A percentile compares a stretch with the other conserved stretches of the same genome.
Conservation (phyloP, 2,113 vertebrate genomes). For the Monopterus albus region DNA sequence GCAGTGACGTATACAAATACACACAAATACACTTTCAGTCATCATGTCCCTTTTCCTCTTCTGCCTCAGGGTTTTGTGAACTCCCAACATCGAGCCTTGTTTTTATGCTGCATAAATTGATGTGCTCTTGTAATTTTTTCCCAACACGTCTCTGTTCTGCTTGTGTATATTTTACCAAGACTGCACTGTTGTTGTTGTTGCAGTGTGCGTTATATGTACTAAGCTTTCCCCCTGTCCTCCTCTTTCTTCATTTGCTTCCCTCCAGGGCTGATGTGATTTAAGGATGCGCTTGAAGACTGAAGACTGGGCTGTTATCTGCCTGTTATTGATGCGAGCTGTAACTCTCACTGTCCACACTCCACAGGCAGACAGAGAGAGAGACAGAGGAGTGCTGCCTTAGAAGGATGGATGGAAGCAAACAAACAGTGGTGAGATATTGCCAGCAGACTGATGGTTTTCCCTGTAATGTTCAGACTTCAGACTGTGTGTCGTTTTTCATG, state of each 20-base stretch:
- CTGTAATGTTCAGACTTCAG: slow-evolving; percentile 34
- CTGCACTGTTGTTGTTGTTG: slow-evolving; percentile 10
- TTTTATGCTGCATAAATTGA: slow-evolving; percentile 57
- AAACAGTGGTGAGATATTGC: slow-evolving; percentile 45
- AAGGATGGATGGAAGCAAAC: slow-evolving; percentile 39
- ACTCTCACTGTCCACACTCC: slow-evolving; percentile 60
- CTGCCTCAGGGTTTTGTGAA: slow-evolving; percentile 38
- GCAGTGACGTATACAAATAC: slow-evolving; percentile 37
- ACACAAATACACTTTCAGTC: slow-evolving; percentile 20
- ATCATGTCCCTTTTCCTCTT: slow-evolving; percentile 19
- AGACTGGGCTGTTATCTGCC: slow-evolving; percentile 66
- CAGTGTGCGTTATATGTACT: slow-evolving; percentile 17
- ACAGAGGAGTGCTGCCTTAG: slow-evolving; percentile 20
- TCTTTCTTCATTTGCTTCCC: slow-evolving; percentile 61
- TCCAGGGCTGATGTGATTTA: slow-evolving; percentile 70
- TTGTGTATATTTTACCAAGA: slow-evolving; percentile 29
- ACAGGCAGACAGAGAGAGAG: slow-evolving; percentile 41
- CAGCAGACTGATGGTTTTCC: slow-evolving; percentile 50
- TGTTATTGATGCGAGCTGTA: slow-evolving; percentile 70
- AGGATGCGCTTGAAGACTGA: slow-evolving; percentile 67
- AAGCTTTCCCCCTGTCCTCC: neutral
- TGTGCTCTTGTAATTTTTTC: slow-evolving; percentile 9
- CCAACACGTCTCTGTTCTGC: neutral
- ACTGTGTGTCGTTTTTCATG: slow-evolving; percentile 29
- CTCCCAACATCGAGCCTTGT: slow-evolving; percentile 45